phyloP scores from a whole-genome alignment of 2,113 vertebrate species.

The Periophthalmodon schlosseri region DNA sequence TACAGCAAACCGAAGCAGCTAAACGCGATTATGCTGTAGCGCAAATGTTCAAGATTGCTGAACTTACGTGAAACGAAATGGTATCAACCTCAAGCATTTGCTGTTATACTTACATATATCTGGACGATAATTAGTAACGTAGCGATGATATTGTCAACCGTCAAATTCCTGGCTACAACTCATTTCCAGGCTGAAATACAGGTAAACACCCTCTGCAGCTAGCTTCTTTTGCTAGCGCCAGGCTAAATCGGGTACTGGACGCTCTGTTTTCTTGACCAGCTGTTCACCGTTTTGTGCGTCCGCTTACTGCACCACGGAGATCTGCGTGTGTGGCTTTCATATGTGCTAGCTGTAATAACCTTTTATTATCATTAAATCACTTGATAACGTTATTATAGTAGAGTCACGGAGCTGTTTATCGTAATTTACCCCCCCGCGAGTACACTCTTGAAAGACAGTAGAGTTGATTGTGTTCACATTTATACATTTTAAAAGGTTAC shows the following conservation, averaged over 20 bases:
- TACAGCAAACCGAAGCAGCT: slow-evolving; percentile 24
- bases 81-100: not conserved
- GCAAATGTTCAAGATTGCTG: slow-evolving; percentile 25
- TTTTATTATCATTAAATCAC: rapidly evolving
- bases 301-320: not conserved
- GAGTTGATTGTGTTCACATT: no score
- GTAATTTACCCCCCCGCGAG: no score
- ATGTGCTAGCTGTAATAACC: not conserved
- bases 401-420: not conserved
- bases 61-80: slow-evolving; percentile 28
- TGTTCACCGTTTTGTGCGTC: not conserved
- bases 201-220: slow-evolving; percentile 62
- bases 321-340: not conserved
- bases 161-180: slow-evolving; percentile 25
- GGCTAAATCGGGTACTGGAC: slow-evolving; percentile 40
- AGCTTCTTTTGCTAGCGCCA: slow-evolving; percentile 40
- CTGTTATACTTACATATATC: not conserved
- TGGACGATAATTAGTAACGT: not conserved
- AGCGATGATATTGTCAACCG: slow-evolving; percentile 43
- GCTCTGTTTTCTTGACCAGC: slow-evolving; percentile 26
- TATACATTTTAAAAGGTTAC: no score
- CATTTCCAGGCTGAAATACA: slow-evolving; percentile 35
- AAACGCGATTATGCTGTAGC: slow-evolving; percentile 50
- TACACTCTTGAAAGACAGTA: no score
- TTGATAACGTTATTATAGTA: not conserved